Base-by-base conservation (phyloP, 35 echinoderm and acorn worm genomes). In the Apostichopus japonicus region DNA sequence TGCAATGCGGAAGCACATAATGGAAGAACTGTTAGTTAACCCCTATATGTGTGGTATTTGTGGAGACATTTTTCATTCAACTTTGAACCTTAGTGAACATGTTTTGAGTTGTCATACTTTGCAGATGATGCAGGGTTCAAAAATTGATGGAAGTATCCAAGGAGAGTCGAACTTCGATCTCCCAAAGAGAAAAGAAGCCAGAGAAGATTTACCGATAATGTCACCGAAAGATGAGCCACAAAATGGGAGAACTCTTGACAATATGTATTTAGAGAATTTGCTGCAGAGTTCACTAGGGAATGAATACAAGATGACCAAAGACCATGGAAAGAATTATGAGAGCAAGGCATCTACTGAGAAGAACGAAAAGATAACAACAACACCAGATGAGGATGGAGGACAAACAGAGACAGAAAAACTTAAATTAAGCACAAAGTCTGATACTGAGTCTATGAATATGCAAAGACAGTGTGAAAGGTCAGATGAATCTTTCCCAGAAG, bases 31-130 rank as follows among this genome's bases (percentile, higher is more conserved):
- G 51, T 11, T 89, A 17, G 44, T 13, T 6, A 72, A 72, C 17
- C 86, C 86, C 63, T 89, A 65, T 56, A 89, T 89, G 86, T 89
- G 86, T 89, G 86, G 61, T n/a, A 89, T 89, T 16, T 89, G 86
- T 25, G 86, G 86, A 54, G 24, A 73, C 24, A 54, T 72, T 1
- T 89, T 89, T 53, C 6, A 75, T 75, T 75, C 16, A 19, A 75
- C 17, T 4, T 75, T 23, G 22, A 75, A 75, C 6, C 71, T 75
- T 19, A 6, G 16, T 23, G 15, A 21, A 7, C 71, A 75, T 75
- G 14, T 75, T 19, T 7, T 23, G 16, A 23, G 7, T 6, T 75
- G 2, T 75, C 71, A 75, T n/a, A 19, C 71, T 19, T 6, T 19
- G 15, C 71, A 23, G 6, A 19, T 23, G 22, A 23, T 23, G 22